Conservation (phyloP, 2,888 invertebrate genomes). For the Tridacna crocea region DNA sequence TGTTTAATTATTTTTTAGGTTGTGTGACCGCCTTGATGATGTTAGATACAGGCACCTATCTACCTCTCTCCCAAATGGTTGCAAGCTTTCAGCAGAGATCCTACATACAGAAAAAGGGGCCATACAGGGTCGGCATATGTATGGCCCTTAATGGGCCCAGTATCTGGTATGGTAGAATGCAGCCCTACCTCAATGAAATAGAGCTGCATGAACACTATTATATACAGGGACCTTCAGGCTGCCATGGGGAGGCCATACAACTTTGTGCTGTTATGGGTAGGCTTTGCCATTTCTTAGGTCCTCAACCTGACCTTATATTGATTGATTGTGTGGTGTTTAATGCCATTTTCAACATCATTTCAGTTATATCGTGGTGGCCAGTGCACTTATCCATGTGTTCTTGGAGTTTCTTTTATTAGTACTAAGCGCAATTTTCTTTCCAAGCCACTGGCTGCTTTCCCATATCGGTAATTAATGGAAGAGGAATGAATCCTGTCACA, state of each 20-base stretch:
- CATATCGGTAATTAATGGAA: too few relatives aligned
- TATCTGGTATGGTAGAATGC: conserved; percentile 77
- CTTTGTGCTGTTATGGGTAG: conserved; percentile 78
- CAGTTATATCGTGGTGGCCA: too few relatives aligned
- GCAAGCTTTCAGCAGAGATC: conserved; percentile 70
- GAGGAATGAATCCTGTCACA: too few relatives aligned
- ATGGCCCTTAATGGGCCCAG: conserved; percentile 76
- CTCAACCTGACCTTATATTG: too few relatives aligned
- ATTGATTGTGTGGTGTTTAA: too few relatives aligned
- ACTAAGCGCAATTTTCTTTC: too few relatives aligned
- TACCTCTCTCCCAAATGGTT: conserved; percentile 67
- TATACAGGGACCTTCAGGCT: conserved; percentile 80
- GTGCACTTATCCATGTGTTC: too few relatives aligned
- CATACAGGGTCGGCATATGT: conserved; percentile 80
- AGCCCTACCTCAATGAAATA: conserved; percentile 78
- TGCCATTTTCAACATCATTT: too few relatives aligned
- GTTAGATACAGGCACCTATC: conserved; percentile 75
- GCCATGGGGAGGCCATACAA: conserved; percentile 77
- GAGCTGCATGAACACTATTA: conserved; percentile 81
- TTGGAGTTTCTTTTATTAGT: too few relatives aligned
- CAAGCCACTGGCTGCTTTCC: too few relatives aligned
- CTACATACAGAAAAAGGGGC: conserved; percentile 79
- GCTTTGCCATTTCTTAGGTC: too few relatives aligned
- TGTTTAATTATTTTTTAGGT: conserved; percentile 51
- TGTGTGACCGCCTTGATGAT: conserved; percentile 71